Evolutionary conservation across 1,140 invertebrate genomes (phyloP).

Genomic region (Chelonus insularis): DNA sequence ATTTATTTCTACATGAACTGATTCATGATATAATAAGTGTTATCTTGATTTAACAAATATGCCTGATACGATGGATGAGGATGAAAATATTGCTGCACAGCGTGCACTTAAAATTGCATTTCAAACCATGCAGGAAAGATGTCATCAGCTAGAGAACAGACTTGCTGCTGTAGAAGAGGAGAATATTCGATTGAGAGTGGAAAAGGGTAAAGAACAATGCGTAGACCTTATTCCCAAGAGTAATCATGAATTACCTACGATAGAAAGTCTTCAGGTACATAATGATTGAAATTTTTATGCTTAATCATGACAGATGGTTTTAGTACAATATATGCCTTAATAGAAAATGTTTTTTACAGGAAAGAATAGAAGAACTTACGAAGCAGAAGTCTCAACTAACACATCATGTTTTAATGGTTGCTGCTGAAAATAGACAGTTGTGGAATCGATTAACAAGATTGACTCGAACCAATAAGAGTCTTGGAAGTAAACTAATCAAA

Average conservation of each 20-base stretch:
- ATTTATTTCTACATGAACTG: too few relatives aligned
- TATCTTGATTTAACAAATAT: slow-evolving; percentile 51
- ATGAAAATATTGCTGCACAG: slow-evolving; percentile 45
- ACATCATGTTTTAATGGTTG: slow-evolving; percentile 77
- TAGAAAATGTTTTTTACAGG: slow-evolving; percentile 47
- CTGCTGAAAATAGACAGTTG: slow-evolving; percentile 75
- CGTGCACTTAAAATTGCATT: slow-evolving; percentile 74
- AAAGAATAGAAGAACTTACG: slow-evolving; percentile 68
- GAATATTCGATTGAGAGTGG: slow-evolving; percentile 67
- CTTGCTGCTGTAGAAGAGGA: slow-evolving; percentile 72
- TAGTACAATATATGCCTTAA: too few relatives aligned
- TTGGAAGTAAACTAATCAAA: slow-evolving; percentile 59
- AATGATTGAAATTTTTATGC: not conserved
- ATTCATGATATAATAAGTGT: too few relatives aligned
- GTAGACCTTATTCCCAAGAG: slow-evolving; percentile 27
- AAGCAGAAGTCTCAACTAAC: slow-evolving; percentile 75
- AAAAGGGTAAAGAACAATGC: slow-evolving; percentile 52
- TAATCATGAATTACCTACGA: slow-evolving; percentile 24
- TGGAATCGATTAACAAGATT: slow-evolving; percentile 73
- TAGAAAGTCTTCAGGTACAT: slow-evolving; percentile 37
- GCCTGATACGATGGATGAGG: slow-evolving; percentile 69
- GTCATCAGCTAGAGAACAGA: slow-evolving; percentile 71
- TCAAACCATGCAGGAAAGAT: slow-evolving; percentile 78
- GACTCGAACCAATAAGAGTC: slow-evolving; percentile 62
- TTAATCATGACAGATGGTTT: too few relatives aligned